A percentile compares a stretch with the other conserved stretches of the same genome.
These are phyloP conservation scores for Dugesia japonica DNA, from an alignment of 2,888 invertebrate species.

Conservation along the genomic window DNA sequence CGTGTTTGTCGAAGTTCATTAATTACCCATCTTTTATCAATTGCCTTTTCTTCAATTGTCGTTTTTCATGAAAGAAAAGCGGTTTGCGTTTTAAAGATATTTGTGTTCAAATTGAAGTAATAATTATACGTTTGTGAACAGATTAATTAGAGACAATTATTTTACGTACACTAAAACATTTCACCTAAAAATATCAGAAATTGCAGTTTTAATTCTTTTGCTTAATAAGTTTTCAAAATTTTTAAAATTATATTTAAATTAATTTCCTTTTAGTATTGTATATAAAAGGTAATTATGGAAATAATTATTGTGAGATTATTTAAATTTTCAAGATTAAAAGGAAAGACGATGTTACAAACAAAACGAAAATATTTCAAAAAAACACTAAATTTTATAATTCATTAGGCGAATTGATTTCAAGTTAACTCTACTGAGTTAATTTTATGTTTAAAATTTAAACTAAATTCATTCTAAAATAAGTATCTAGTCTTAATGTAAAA, in stretches of 20 bases:
- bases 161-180: neutral
- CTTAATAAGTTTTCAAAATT: neutral
- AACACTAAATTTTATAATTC: too few species aligned
- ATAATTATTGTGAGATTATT: too few species aligned
- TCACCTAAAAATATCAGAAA: neutral
- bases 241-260: neutral
- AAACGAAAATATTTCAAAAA: too few species aligned
- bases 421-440: too few species aligned
- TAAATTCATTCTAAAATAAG: too few species aligned
- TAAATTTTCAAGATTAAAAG: too few species aligned
- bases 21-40: slow-evolving; percentile 20
- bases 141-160: slow-evolving; percentile 20
- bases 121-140: slow-evolving; percentile 8
- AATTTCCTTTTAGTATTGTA: too few species aligned
- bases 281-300: too few species aligned
- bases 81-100: slow-evolving; percentile 20
- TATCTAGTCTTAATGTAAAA: too few species aligned
- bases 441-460: too few species aligned
- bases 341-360: too few species aligned
- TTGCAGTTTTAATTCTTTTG: neutral
- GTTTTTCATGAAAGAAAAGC: slow-evolving; percentile 14
- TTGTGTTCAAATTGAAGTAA: neutral
- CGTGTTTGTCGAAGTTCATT: slow-evolving; percentile 20
- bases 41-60: slow-evolving; percentile 20
- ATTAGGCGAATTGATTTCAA: too few species aligned